Conservation (phyloP, 2,797 vertebrate genomes). For the Remorina albescens region DNA sequence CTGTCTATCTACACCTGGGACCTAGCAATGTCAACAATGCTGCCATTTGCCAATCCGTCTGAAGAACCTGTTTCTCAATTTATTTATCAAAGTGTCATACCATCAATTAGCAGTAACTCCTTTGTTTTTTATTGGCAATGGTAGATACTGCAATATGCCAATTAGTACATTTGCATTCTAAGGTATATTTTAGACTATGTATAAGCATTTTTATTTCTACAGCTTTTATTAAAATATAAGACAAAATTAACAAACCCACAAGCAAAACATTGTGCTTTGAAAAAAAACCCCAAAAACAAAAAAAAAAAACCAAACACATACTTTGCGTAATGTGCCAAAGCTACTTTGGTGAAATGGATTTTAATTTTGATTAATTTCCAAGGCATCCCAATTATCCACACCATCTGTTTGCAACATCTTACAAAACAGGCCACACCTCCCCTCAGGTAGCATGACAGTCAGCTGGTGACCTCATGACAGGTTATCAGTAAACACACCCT, state of each 20-base stretch:
- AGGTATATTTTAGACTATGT: not conserved
- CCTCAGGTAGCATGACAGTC: slow-evolving; percentile 74
- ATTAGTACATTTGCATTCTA: slow-evolving; percentile 1
- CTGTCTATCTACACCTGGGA: slow-evolving; percentile 61
- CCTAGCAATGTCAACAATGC: slow-evolving; percentile 63
- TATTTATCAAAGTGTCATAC: too few relatives aligned
- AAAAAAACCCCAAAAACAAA: too few relatives aligned
- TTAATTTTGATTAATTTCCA: not conserved
- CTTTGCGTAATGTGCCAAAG: not conserved
- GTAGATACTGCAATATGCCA: not conserved
- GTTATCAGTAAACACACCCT: slow-evolving; percentile 62
- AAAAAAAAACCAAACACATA: too few relatives aligned
- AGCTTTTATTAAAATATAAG: not conserved
- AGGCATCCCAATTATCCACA: not conserved
- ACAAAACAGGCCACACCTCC: slow-evolving; percentile 49
- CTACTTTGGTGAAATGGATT: not conserved
- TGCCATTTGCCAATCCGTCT: slow-evolving; percentile 44
- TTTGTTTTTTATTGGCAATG: not conserved
- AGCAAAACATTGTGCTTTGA: too few relatives aligned
- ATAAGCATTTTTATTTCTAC: not conserved
- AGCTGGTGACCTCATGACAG: slow-evolving; percentile 72
- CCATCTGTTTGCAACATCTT: slow-evolving; percentile 11
- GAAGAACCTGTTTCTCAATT: too few relatives aligned
- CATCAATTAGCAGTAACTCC: too few relatives aligned
- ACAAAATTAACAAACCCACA: not conserved